Evolutionary conservation across 2,888 invertebrate genomes (phyloP), one percentile per base, ranked within the genome.

Genomic region (Mythimna ferrago): DNA sequence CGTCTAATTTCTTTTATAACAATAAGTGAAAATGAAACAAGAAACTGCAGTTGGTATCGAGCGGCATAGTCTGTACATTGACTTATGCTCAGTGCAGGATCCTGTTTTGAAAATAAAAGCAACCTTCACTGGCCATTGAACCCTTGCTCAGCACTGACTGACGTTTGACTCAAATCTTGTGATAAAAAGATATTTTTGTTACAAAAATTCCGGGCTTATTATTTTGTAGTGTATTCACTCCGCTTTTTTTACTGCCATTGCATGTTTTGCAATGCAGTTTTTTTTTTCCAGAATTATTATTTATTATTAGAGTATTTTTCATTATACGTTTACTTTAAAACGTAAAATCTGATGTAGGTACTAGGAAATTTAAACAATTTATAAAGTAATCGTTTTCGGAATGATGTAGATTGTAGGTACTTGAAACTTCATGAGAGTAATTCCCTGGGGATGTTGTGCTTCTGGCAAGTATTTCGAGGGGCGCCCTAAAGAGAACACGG

Each of bases 21-120:
- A 62, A 41, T 63, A 35, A 54, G 56, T 32, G 54, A 66, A 78
- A 66, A 72, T 61, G 41, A 70, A 72, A 68, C 11, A 41, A 60
- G 48, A 69, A 65, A 58, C 44, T 65, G 64, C 68, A 56, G 65
- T 48, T 54, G n/a, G 56, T 62, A 64, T 38, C 53, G 54, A 62
- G 58, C 60, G 48, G 54, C 64, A 61, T 76, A 48, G 67, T 56
- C 56, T 76, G 80, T 51, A 64, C 69, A 58, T 75, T 82, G 83
- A 84, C 70, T 82, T 80, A 78, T 48, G 73, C 61, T n/a, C 57
- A 35, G 63, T 68, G 69, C 66, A 61, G 67, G 61, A 85, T 84
- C 84, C 84, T 76, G 84, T 85, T 85, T 85, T 76, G 76, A 78
- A 83, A 85, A 83, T 78, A 85, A 84, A 82, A 78, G 73, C 63